phyloP scores from a whole-genome alignment of 1,140 invertebrate genomes.

The Calliphora vicina region DNA sequence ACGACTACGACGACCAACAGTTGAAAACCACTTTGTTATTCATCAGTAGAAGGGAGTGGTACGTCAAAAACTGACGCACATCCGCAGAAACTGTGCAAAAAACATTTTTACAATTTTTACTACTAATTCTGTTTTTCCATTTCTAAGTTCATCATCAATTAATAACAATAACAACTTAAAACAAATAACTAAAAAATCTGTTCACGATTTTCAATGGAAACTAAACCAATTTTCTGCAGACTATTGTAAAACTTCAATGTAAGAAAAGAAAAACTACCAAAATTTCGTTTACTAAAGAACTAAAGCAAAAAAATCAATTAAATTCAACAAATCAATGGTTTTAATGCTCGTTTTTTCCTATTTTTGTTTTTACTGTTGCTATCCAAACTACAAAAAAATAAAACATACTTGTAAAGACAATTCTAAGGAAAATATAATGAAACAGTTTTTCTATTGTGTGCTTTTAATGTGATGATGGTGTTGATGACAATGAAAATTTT shows the following conservation, averaged over 20 bases:
- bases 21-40: slow-evolving; percentile 38
- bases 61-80: slow-evolving; percentile 65
- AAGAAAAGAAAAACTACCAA: not conserved
- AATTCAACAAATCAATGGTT: not conserved
- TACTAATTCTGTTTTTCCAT: slow-evolving; percentile 11
- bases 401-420: not conserved
- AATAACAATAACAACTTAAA: not conserved
- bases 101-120: slow-evolving; percentile 41
- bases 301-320: slow-evolving; percentile 2
- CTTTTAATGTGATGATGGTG: not conserved
- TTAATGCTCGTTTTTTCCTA: not conserved
- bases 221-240: not conserved
- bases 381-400: not conserved
- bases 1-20: slow-evolving; percentile 30
- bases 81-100: slow-evolving; percentile 52
- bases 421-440: not conserved
- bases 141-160: slow-evolving; percentile 3
- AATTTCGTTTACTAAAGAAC: not conserved
- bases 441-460: not conserved
- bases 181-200: not conserved
- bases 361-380: not conserved
- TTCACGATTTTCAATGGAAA: not conserved
- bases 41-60: slow-evolving; percentile 62
- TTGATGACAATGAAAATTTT: slow-evolving; percentile 18
- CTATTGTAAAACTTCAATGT: not conserved